Evolutionary conservation across 2,797 vertebrate species (phyloP).

Genomic region (Jordanella pulchra): DNA sequence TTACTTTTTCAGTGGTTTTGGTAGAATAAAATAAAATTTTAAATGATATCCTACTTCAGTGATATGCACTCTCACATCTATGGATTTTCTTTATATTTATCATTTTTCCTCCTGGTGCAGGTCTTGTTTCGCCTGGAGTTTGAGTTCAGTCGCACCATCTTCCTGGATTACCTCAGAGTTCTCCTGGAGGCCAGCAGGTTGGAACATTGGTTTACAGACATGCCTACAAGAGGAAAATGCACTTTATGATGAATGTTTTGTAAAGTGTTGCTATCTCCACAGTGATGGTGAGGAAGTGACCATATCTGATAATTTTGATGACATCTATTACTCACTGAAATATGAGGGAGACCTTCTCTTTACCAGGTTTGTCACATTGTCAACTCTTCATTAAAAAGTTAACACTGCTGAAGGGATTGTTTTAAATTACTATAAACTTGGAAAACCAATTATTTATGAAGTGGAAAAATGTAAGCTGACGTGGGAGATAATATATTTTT

Average conservation of each 20-base stretch:
- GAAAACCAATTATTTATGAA: conserved; percentile 11
- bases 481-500: too few relatives aligned
- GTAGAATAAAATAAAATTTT: background rate
- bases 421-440: conserved; percentile 7
- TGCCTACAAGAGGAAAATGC: background rate
- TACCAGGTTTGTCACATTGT: conserved; percentile 83
- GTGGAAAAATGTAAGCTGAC: background rate
- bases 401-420: background rate
- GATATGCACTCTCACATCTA: background rate
- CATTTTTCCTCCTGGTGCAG: conserved; percentile 62
- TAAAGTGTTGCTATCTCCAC: conserved; percentile 42
- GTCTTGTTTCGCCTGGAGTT: conserved; percentile 94
- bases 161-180: conserved; percentile 86
- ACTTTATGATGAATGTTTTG: background rate
- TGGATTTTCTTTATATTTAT: background rate
- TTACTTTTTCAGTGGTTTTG: background rate
- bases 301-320: conserved; percentile 85
- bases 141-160: conserved; percentile 88
- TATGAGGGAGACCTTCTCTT: conserved; percentile 95
- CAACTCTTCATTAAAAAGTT: background rate
- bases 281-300: conserved; percentile 92
- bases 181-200: conserved; percentile 85
- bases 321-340: conserved; percentile 87
- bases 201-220: conserved; percentile 1
- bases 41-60: background rate